These are phyloP conservation scores for Acanthosoma haemorrhoidale DNA, from an alignment of 2,888 invertebrate species.

Conservation along the genomic window DNA sequence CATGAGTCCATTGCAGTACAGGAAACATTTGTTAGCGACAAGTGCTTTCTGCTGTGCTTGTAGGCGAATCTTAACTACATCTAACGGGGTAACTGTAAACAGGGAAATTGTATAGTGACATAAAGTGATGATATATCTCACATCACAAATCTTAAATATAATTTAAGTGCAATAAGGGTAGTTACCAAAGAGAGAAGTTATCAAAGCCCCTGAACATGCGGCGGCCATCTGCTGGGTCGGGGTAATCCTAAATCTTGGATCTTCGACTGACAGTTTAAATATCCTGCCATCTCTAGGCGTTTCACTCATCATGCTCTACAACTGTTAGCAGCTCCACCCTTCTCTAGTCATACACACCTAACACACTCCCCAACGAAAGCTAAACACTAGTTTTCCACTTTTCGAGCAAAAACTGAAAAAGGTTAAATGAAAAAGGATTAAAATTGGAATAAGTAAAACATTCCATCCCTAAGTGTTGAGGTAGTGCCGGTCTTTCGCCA, in stretches of 20 bases:
- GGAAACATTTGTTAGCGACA: slow-evolving; percentile 78
- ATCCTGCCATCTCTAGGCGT: neutral
- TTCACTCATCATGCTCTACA: neutral
- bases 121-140: neutral
- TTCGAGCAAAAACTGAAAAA: slow-evolving; percentile 4
- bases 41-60: slow-evolving; percentile 88
- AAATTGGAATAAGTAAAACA: neutral
- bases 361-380: neutral
- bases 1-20: slow-evolving; percentile 98
- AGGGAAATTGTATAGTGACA: neutral
- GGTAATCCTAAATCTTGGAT: slow-evolving; percentile 69
- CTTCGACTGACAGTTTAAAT: slow-evolving; percentile 50
- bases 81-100: slow-evolving; percentile 87
- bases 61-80: slow-evolving; percentile 97
- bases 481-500: neutral
- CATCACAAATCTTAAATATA: slow-evolving; percentile 14
- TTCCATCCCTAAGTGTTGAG: neutral
- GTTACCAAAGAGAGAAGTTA: slow-evolving; percentile 88
- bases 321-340: neutral
- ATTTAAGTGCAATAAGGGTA: slow-evolving; percentile 48
- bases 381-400: neutral
- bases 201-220: slow-evolving; percentile 79
- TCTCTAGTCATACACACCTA: neutral
- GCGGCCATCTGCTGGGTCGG: slow-evolving; percentile 78
- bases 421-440: neutral